Evolutionary conservation across 2,113 vertebrate species (phyloP), one percentile per base, ranked within the genome.

Genomic region (Seriola rivoliana): DNA sequence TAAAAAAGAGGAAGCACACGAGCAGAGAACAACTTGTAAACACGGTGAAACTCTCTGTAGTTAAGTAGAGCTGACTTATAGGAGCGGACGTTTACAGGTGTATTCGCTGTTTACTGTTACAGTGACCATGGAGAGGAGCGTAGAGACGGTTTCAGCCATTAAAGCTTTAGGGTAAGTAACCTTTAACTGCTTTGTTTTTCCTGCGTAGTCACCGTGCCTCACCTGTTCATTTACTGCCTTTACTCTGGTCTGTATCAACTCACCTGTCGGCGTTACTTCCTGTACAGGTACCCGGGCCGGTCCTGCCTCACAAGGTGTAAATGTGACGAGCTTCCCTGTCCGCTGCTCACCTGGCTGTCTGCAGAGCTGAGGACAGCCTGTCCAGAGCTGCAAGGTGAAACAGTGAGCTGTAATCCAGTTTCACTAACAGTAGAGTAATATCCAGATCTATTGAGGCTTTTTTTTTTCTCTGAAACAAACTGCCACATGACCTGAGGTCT

Each of bases 271-370:
- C 7, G 19, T 0, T 44, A 2, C 67, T 72, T 71, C 60, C 54
- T 71, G 66, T 3, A 21, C 82, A 96, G 95, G 79, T 96, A 95
- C 85, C 78, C 74, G 4, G 79, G 78, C 38, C 34, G 58, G 11
- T 62, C 55, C 13, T 96, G 95, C 57, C 57, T 93, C 42, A 64
- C 40, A 0, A 62, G 57, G 46, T 96, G 95, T 75, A 3, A 16
- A 0, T 96, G 95, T 76, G 94, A 95, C 2, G 95, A 96, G 48
- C 92, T 96, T 0, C 95, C 95, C 0, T 96, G 95, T 67, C 94
- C 94, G 0, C 87, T 96, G 65, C 82, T 96, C 69, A 91, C 85
- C 72, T 96, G 95, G 95, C 74, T 96, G 77, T 62, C 85, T 0
- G 54, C 87, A 1, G 84, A 95, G 69, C 83, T 95, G 25, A 86